These are phyloP conservation scores for Homalodisca vitripennis DNA, from an alignment of 1,140 invertebrate species.

Conservation along the genomic window DNA sequence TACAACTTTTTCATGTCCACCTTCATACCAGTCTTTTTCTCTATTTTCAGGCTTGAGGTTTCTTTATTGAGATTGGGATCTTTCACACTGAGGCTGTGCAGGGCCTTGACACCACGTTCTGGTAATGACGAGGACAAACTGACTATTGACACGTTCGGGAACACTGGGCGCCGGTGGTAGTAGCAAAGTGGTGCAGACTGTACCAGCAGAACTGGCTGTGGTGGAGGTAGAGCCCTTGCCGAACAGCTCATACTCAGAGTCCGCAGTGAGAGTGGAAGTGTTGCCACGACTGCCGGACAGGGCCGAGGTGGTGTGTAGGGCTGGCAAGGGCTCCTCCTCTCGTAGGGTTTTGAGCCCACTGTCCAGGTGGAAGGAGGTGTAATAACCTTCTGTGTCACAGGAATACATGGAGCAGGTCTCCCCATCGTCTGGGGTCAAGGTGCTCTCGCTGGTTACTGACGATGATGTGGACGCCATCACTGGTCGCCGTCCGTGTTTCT, in stretches of 20 bases:
- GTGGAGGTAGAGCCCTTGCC: constrained; percentile 81
- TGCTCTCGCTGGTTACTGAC: constrained; percentile 81
- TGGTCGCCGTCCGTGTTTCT: constrained; percentile 38
- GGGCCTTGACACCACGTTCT: constrained; percentile 28
- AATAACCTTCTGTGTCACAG: constrained; percentile 95
- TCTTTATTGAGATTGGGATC: constrained; percentile 34
- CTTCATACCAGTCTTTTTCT: constrained; percentile 46
- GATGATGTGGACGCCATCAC: constrained; percentile 55
- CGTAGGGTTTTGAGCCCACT: constrained; percentile 85
- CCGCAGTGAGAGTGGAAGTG: constrained; percentile 54
- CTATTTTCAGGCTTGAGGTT: constrained; percentile 38
- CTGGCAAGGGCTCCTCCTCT: constrained; percentile 72
- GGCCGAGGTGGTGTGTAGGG: constrained; percentile 60
- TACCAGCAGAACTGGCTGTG: constrained; percentile 85
- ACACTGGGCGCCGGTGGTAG: constrained; percentile 51
- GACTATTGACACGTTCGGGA: constrained; percentile 68
- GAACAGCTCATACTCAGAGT: constrained; percentile 87
- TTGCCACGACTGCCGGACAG: constrained; percentile 50
- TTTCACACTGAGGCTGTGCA: constrained; percentile 32
- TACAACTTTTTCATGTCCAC: constrained; percentile 34
- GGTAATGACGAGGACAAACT: constrained; percentile 36
- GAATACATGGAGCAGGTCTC: constrained; percentile 93
- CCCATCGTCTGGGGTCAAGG: constrained; percentile 82
- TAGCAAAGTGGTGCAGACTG: constrained; percentile 78
- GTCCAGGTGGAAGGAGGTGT: constrained; percentile 96